These are phyloP conservation scores for Aphidius colemani DNA, from an alignment of 2,888 invertebrate species.

Conservation along the genomic window DNA sequence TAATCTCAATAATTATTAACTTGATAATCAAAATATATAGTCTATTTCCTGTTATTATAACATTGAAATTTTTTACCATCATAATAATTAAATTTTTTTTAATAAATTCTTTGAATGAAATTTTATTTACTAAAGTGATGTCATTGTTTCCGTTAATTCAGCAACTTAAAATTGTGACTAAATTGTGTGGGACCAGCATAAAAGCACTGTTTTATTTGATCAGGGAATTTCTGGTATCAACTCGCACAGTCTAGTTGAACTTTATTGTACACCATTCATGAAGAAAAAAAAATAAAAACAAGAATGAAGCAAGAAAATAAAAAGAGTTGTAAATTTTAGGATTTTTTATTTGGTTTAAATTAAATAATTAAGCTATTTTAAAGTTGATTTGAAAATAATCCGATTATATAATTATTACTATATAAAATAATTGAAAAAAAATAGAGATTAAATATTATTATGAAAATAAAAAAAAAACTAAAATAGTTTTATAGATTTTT, in stretches of 20 bases:
- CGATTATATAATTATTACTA: too few relatives aligned
- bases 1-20: not conserved
- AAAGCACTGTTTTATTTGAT: constrained; percentile 21
- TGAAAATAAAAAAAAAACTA: too few relatives aligned
- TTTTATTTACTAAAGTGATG: not conserved
- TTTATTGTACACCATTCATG: not conserved
- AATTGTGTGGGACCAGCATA: constrained; percentile 22
- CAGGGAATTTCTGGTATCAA: constrained; percentile 31
- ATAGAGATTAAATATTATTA: too few relatives aligned
- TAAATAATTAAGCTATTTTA: too few relatives aligned
- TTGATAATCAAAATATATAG: not conserved
- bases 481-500: too few relatives aligned
- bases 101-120: constrained; percentile 13
- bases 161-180: constrained; percentile 15
- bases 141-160: constrained; percentile 6
- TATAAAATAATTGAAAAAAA: too few relatives aligned
- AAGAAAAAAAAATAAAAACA: too few relatives aligned
- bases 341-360: too few relatives aligned
- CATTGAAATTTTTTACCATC: too few relatives aligned
- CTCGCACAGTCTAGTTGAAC: constrained; percentile 24
- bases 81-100: constrained; percentile 4
- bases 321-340: too few relatives aligned
- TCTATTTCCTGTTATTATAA: not conserved
- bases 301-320: too few relatives aligned
- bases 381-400: too few relatives aligned